A percentile compares a stretch with the other conserved stretches of the same genome.
phyloP scores from a whole-genome alignment of 1,140 invertebrate species.

The Leguminivora glycinivorella region DNA sequence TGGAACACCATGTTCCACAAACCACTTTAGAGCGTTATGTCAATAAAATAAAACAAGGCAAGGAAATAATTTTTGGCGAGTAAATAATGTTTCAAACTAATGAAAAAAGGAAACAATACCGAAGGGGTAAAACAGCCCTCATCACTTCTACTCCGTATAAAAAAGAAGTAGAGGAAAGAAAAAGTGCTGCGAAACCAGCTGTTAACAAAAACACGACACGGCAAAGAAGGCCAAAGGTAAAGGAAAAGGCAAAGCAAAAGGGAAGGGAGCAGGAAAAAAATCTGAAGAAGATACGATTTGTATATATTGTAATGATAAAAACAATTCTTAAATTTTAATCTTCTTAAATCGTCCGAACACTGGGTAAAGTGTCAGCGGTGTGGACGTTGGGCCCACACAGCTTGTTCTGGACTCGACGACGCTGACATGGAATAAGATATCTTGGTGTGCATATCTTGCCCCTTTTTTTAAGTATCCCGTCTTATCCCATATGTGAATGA shows the following conservation, averaged over 20 bases:
- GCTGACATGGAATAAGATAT: slow-evolving; percentile 32
- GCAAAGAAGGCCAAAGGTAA: too few relatives aligned
- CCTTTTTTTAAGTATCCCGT: too few relatives aligned
- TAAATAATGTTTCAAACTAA: too few relatives aligned
- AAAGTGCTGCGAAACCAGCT: slow-evolving; percentile 34
- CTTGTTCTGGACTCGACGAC: slow-evolving; percentile 38
- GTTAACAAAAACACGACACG: too few relatives aligned
- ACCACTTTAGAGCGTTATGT: too few relatives aligned
- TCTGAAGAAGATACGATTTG: slow-evolving; percentile 32
- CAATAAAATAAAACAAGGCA: too few relatives aligned
- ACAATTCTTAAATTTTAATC: slow-evolving; percentile 33
- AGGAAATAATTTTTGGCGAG: too few relatives aligned
- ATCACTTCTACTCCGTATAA: slow-evolving; percentile 51
- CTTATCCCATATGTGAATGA: too few relatives aligned
- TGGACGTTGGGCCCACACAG: slow-evolving; percentile 39
- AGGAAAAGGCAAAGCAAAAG: too few relatives aligned
- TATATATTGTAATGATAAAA: slow-evolving; percentile 34
- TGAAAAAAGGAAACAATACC: slow-evolving; percentile 44
- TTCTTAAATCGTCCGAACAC: slow-evolving; percentile 36
- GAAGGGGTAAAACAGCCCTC: slow-evolving; percentile 52
- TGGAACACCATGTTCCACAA: too few relatives aligned
- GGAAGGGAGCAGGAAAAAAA: neutral
- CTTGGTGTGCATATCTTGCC: neutral
- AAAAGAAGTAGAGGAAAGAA: slow-evolving; percentile 46
- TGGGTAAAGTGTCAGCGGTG: slow-evolving; percentile 40